Conservation (phyloP, 2,888 invertebrate genomes). For the Rhagonycha lutea region DNA sequence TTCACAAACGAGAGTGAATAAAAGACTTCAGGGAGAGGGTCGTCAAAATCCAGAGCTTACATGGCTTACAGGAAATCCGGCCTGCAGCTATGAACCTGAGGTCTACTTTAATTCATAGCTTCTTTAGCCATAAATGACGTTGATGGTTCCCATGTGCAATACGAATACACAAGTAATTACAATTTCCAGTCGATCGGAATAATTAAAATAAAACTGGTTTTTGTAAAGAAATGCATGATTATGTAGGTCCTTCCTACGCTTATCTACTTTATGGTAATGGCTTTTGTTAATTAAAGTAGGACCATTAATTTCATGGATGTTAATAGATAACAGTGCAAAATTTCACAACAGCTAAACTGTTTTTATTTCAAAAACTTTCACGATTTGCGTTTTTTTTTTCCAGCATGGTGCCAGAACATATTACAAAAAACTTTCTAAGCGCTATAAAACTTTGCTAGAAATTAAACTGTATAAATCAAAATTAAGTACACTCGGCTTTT, state of each 20-base stretch:
- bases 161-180: not conserved
- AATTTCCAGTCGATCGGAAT: not conserved
- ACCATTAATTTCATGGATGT: not conserved
- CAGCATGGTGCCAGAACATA: not conserved
- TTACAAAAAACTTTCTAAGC: not conserved
- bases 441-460: not conserved
- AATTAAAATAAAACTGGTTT: not conserved
- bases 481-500: not conserved
- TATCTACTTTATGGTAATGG: not conserved
- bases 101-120: conserved; percentile 25
- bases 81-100: conserved; percentile 35
- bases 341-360: not conserved
- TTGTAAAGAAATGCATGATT: not conserved
- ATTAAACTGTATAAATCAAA: not conserved
- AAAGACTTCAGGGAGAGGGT: conserved; percentile 29
- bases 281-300: not conserved
- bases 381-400: not conserved
- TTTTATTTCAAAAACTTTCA: not conserved
- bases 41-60: conserved; percentile 37
- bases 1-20: conserved; percentile 26
- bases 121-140: conserved; percentile 22
- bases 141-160: conserved; percentile 23
- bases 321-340: not conserved
- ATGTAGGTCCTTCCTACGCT: not conserved
- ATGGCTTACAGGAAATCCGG: conserved; percentile 36